Evolutionary conservation across 2,113 vertebrate species (phyloP).

Genomic region (Sceloporus tristichus): DNA sequence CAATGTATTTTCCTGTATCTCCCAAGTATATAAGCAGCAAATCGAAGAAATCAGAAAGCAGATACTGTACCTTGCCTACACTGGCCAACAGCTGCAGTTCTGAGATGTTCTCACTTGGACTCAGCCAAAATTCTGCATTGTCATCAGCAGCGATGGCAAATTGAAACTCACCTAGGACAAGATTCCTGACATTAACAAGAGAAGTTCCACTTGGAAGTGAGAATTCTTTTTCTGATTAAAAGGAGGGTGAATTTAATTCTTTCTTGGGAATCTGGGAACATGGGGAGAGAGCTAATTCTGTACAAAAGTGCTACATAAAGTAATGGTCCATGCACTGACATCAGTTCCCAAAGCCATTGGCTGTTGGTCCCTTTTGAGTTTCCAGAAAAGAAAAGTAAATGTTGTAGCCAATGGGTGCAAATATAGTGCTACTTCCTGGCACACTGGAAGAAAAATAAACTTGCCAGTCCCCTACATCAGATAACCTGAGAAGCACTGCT

Average conservation of each 20-base stretch:
- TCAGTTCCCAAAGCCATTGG: no score
- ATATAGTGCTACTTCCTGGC: no score
- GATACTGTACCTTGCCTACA: conserved; percentile 89
- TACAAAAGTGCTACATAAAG: no score
- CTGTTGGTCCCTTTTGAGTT: no score
- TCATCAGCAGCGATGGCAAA: conserved; percentile 93
- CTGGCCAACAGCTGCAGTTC: conserved; percentile 84
- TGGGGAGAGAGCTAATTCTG: no score
- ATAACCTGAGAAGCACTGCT: neutral
- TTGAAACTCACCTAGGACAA: conserved; percentile 86
- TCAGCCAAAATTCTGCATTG: conserved; percentile 97
- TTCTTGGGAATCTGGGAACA: no score
- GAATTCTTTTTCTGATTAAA: neutral
- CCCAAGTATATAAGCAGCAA: neutral
- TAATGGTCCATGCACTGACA: no score
- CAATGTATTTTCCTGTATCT: neutral
- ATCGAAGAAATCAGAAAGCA: conserved; percentile 37
- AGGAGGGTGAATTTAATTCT: neutral
- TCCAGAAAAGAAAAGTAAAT: no score
- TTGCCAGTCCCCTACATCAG: no score
- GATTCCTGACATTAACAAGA: conserved; percentile 41
- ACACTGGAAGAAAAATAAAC: no score
- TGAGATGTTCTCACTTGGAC: conserved; percentile 83
- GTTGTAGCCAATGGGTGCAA: no score
- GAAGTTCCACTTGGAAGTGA: neutral